Conservation (phyloP, 2,113 vertebrate genomes). For the Tragelaphus buxtoni region DNA sequence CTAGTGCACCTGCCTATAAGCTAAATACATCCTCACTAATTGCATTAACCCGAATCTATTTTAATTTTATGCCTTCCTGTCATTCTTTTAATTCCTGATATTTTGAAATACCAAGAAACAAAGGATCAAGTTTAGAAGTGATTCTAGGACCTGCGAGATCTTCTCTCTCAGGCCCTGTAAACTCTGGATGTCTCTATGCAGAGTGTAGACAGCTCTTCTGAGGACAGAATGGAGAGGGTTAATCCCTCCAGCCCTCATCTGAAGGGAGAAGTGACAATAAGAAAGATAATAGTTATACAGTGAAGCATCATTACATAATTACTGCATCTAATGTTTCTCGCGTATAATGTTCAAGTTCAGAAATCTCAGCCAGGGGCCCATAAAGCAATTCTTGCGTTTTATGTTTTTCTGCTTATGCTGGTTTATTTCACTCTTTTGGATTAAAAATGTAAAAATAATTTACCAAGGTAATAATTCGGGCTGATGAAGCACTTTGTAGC, state of each 20-base stretch:
- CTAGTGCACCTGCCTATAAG: rapidly evolving
- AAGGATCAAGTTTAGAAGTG: background rate
- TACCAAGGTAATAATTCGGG: constrained; percentile 20
- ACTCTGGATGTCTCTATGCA: rapidly evolving
- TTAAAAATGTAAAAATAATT: constrained; percentile 52
- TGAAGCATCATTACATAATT: background rate
- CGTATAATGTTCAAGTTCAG: constrained; percentile 13
- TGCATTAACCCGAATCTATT: background rate
- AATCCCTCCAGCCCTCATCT: background rate
- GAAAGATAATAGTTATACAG: background rate
- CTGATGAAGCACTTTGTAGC: background rate
- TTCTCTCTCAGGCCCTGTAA: background rate
- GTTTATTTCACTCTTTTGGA: constrained; percentile 57
- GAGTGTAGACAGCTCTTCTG: rapidly evolving
- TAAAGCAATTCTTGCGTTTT: constrained; percentile 42
- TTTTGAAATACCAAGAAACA: background rate
- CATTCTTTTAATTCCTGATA: background rate
- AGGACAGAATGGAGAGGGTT: background rate
- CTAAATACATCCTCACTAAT: rapidly evolving
- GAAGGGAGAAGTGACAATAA: background rate
- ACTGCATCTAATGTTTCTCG: constrained; percentile 14
- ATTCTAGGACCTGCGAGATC: rapidly evolving
- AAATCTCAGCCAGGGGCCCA: constrained; percentile 49
- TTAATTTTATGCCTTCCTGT: background rate
- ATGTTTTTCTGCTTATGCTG: constrained; percentile 63